These are phyloP conservation scores for Erebia palarica DNA, from an alignment of 2,888 invertebrate species.

Conservation along the genomic window DNA sequence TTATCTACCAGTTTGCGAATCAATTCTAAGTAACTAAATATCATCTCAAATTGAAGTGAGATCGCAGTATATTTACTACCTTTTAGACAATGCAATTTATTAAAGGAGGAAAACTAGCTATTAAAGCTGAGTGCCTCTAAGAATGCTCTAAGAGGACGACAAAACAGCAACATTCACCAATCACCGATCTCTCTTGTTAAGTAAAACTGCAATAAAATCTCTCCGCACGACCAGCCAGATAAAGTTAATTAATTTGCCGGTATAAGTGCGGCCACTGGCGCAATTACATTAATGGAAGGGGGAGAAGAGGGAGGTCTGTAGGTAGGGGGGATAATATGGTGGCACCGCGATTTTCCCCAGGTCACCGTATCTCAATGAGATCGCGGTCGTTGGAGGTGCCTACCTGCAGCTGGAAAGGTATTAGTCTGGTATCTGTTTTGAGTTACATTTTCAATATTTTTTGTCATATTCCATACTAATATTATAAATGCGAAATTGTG, in stretches of 20 bases:
- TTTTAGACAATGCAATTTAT: neutral
- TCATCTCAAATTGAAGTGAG: too few relatives aligned
- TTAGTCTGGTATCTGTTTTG: neutral
- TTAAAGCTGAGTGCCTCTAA: neutral
- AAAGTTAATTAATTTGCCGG: slow-evolving; percentile 59
- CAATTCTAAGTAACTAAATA: too few relatives aligned
- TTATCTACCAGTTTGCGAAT: too few relatives aligned
- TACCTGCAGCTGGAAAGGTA: slow-evolving; percentile 12
- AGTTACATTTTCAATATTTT: neutral
- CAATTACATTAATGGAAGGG: slow-evolving; percentile 67
- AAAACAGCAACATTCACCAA: slow-evolving; percentile 2
- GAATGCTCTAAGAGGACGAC: neutral
- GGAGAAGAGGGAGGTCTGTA: slow-evolving; percentile 42
- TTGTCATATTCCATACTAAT: too few relatives aligned
- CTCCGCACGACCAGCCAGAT: slow-evolving; percentile 55
- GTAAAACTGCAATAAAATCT: slow-evolving; percentile 48
- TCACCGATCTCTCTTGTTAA: slow-evolving; percentile 31
- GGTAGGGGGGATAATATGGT: slow-evolving; percentile 55
- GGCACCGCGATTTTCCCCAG: slow-evolving; percentile 63
- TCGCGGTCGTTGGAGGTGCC: slow-evolving; percentile 24
- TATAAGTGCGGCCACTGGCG: slow-evolving; percentile 34
- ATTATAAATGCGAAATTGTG: too few relatives aligned
- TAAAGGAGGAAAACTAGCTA: neutral
- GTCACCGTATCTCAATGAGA: slow-evolving; percentile 71
- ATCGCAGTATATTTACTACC: too few relatives aligned